Conservation (phyloP, 2,113 vertebrate genomes). For the Meleagris gallopavo region DNA sequence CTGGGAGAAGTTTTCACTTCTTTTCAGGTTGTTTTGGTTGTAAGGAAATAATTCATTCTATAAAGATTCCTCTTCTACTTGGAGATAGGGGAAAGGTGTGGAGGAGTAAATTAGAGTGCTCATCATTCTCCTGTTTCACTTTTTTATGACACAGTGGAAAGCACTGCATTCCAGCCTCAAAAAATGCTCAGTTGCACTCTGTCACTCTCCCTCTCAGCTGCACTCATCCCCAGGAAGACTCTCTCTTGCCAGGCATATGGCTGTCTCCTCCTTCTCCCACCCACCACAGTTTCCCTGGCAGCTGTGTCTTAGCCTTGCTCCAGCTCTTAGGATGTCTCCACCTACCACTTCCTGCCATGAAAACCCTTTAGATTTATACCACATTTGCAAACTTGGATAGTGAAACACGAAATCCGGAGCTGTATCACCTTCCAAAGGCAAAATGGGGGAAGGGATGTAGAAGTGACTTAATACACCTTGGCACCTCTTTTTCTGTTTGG, state of each 20-base stretch:
- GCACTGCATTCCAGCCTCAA: rapidly evolving
- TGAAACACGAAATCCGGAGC: neutral
- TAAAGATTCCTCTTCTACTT: neutral
- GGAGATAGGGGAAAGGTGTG: neutral
- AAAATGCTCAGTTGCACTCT: neutral
- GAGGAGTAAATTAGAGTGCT: neutral
- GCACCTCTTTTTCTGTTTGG: neutral
- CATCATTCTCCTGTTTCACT: neutral
- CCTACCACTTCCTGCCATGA: conserved; percentile 54
- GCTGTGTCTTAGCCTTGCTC: conserved; percentile 13
- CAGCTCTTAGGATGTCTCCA: conserved; percentile 49
- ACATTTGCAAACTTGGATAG: conserved; percentile 4
- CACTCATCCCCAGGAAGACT: neutral
- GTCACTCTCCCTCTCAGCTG: neutral
- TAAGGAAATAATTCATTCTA: neutral
- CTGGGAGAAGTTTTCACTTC: neutral
- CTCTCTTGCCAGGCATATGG: neutral
- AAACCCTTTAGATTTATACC: neutral
- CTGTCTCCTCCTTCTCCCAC: neutral
- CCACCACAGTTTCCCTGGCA: conserved; percentile 25
- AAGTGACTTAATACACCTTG: neutral
- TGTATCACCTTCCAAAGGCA: neutral
- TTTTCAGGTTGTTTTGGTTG: neutral
- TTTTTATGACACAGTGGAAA: neutral
- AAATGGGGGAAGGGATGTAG: neutral